Conservation (phyloP, 2,888 invertebrate species). For the Spilosoma lubricipeda region DNA sequence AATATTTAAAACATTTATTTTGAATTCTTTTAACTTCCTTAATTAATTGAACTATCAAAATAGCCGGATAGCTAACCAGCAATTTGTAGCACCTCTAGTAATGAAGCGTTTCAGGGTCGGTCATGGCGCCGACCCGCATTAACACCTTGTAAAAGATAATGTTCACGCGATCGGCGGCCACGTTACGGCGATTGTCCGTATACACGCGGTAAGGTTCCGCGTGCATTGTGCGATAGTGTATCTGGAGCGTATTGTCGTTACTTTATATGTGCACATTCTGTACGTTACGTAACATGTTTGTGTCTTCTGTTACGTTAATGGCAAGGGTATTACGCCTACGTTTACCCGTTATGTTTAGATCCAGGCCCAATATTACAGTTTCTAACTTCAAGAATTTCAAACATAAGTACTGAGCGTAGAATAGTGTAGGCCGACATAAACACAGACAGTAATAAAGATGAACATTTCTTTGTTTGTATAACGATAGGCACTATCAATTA, state of each 20-base stretch:
- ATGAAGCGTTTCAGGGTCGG: slow-evolving; percentile 49
- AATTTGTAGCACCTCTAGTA: slow-evolving; percentile 23
- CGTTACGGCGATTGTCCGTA: slow-evolving; percentile 30
- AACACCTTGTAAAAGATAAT: slow-evolving; percentile 51
- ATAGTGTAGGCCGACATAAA: too few relatives aligned
- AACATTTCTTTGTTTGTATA: too few relatives aligned
- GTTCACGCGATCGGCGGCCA: slow-evolving; percentile 35
- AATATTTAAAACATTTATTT: not conserved
- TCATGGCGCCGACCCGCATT: slow-evolving; percentile 47
- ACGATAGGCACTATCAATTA: too few relatives aligned
- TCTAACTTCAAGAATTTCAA: not conserved
- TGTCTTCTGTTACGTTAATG: not conserved
- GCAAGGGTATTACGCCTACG: not conserved
- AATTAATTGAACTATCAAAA: not conserved
- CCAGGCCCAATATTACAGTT: not conserved
- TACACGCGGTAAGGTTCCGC: slow-evolving; percentile 31
- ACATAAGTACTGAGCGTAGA: not conserved
- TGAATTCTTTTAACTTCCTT: not conserved
- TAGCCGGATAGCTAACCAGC: not conserved
- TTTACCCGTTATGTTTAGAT: slow-evolving; percentile 5
- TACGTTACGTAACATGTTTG: not conserved
- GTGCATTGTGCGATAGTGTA: slow-evolving; percentile 18
- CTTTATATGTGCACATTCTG: slow-evolving; percentile 3
- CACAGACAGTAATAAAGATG: too few relatives aligned
- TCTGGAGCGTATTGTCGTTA: slow-evolving; percentile 21